Evolutionary conservation across 23 tunicate species (phyloP).

Genomic region (Botrylloides violaceus): DNA sequence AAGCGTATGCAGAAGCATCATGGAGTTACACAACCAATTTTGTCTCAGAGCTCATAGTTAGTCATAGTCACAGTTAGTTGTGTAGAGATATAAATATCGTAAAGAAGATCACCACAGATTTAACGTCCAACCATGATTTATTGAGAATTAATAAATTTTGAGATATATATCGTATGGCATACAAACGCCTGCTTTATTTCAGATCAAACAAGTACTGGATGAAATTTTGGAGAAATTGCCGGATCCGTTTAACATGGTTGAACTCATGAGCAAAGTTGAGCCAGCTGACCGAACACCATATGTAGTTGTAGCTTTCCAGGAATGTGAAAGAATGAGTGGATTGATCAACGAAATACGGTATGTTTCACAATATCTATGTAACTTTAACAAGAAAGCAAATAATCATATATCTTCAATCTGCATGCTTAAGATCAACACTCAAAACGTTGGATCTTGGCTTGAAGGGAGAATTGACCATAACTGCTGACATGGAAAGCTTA

Average conservation of each 20-base stretch:
- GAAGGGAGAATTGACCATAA: conserved; percentile 97
- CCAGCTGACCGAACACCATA: conserved; percentile 94
- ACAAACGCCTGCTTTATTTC: too few relatives aligned
- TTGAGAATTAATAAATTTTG: too few relatives aligned
- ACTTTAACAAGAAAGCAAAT: not conserved
- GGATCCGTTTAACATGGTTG: conserved; percentile 80
- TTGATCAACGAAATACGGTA: conserved; percentile 74
- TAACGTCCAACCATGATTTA: too few relatives aligned
- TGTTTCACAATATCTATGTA: not conserved
- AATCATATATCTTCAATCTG: not conserved
- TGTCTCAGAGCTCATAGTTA: too few relatives aligned
- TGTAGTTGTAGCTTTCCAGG: conserved; percentile 95
- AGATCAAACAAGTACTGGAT: conserved; percentile 80
- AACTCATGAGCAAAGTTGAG: conserved; percentile 77
- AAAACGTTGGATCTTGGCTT: conserved; percentile 86
- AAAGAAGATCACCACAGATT: too few relatives aligned
- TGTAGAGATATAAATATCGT: too few relatives aligned
- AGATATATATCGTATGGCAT: too few relatives aligned
- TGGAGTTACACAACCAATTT: too few relatives aligned
- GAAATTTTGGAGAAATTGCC: conserved; percentile 88
- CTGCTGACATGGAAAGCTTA: conserved; percentile 84
- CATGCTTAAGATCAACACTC: conserved; percentile 43
- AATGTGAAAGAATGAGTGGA: conserved; percentile 84
- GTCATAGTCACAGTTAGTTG: too few relatives aligned
- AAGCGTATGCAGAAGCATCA: too few relatives aligned